Percentiles rank a stretch among this genome's conserved stretches.
Evolutionary conservation across 2,113 vertebrate species (phyloP).

Genomic region (Halcyon senegalensis): DNA sequence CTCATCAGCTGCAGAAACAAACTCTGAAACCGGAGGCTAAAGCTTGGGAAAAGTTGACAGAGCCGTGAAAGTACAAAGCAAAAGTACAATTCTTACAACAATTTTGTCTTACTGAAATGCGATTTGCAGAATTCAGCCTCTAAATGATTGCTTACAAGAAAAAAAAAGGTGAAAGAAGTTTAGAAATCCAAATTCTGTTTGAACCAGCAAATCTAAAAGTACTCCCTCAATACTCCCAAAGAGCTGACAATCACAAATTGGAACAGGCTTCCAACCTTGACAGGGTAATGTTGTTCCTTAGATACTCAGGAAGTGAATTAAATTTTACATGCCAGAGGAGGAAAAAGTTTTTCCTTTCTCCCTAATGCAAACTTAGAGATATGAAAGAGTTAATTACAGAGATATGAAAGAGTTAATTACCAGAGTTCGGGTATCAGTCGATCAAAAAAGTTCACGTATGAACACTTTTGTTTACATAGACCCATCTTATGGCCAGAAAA

Average conservation of each 20-base stretch:
- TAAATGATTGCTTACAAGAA: background rate
- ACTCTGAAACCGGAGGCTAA: background rate
- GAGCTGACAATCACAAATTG: background rate
- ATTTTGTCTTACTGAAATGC: accelerated
- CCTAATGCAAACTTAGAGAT: background rate
- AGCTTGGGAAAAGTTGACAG: background rate
- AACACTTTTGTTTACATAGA: background rate
- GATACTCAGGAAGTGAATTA: background rate
- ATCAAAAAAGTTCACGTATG: background rate
- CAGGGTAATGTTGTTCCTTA: accelerated
- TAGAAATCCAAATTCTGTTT: background rate
- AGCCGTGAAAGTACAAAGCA: accelerated
- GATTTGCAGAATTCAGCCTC: background rate
- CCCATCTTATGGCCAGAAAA: background rate
- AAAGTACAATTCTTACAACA: accelerated
- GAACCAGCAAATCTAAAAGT: background rate
- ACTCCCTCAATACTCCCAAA: background rate
- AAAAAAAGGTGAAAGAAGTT: background rate
- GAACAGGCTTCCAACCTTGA: background rate
- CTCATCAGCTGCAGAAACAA: background rate
- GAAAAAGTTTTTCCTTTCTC: background rate
- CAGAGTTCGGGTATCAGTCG: background rate
- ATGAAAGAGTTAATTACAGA: background rate
- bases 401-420: background rate
- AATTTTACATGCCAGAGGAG: background rate